These are phyloP conservation scores for Poecilobothrus nobilitatus DNA, from an alignment of 2,888 invertebrate species.

Conservation along the genomic window DNA sequence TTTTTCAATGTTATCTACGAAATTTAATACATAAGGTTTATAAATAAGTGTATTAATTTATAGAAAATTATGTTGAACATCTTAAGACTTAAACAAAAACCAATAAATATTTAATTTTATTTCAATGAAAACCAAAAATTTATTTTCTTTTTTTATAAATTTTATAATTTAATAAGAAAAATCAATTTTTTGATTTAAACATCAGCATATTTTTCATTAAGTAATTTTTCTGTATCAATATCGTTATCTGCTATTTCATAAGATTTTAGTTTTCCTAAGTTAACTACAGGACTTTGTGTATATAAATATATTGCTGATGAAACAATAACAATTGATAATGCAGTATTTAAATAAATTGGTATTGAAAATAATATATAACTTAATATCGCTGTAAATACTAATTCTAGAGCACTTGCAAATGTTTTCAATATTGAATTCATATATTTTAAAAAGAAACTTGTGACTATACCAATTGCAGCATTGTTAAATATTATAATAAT, in stretches of 20 bases:
- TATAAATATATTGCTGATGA: conserved; percentile 77
- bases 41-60: no score
- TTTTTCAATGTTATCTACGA: no score
- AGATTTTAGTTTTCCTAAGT: conserved; percentile 39
- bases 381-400: conserved; percentile 81
- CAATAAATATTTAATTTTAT: no score
- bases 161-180: no score
- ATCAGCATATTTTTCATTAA: background rate
- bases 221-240: background rate
- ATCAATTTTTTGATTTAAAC: background rate
- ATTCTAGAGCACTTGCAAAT: conserved; percentile 87
- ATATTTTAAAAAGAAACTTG: conserved; percentile 85
- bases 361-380: conserved; percentile 80
- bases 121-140: no score
- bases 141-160: no score
- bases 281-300: conserved; percentile 78
- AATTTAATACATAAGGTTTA: no score
- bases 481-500: conserved; percentile 79
- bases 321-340: conserved; percentile 72
- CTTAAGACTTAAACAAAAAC: no score
- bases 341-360: conserved; percentile 72
- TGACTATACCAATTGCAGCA: conserved; percentile 84
- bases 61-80: no score
- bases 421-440: conserved; percentile 93
- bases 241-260: background rate